Evolutionary conservation across 2,888 invertebrate species (phyloP), one percentile per base, ranked within the genome.

Genomic region (Tiliacea aurago): DNA sequence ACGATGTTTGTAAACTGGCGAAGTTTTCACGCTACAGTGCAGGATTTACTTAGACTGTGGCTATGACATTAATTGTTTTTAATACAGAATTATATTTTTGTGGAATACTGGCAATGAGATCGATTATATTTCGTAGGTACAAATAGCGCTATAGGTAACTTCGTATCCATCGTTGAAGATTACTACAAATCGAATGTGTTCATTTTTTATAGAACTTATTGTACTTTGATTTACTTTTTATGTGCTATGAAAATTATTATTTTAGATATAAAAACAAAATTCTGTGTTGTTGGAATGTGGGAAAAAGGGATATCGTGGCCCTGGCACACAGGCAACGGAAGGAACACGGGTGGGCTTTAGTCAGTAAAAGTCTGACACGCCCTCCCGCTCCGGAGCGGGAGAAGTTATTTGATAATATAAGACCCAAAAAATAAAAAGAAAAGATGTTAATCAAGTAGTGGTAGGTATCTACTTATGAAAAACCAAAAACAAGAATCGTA

Each of bases 11-110:
- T 64, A 51, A 69, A 83, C 67, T 76, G 78, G 65, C 13, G 53
- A 83, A 86, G 70, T 86, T 86, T 71, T 28, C 41, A 58, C 53
- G 65, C 55, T 45, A 56, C 59, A 63, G 33, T 74, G 33, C n/a
- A 62, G 58, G 62, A 70, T 84, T 77, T 75, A 70, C 70, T 70
- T 65, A 58, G 47, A 18, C 65, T 78, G 70, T 81, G 70, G 61
- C 37, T 20, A n/a, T 58, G 43, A 18, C 0, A 0, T 65, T 58
- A 58, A 66, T 58, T 59, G 56, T 68, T 75, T 69, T 58, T n/a
- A 23, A 47, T 23, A n/a, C 37, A 49, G 45, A 33, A 49, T 53
- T 53, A 33, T 70, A 56, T 77, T 67, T 56, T 56, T 18, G 28
- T 6, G 53, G 2, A 6, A 28, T 4, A 18, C 28, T 56, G 6